A percentile compares a stretch with the other conserved stretches of the same genome.
Evolutionary conservation across 2,888 invertebrate genomes (phyloP).

Genomic region (Andrena flavipes): DNA sequence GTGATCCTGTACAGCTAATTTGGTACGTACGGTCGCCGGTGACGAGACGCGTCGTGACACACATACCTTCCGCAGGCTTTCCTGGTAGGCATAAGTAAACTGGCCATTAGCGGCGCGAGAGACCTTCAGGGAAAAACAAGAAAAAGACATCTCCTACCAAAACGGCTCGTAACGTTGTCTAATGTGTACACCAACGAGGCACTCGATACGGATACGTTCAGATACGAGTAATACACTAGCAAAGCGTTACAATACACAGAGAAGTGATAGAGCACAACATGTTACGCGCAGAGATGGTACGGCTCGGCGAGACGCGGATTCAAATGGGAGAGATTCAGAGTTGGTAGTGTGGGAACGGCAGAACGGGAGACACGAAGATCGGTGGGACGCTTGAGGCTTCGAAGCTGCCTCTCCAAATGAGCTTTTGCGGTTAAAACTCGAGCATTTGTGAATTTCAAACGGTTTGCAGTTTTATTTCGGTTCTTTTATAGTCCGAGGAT

Average conservation of each 20-base stretch:
- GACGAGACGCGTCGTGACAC: constrained; percentile 71
- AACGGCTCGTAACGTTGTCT: constrained; percentile 74
- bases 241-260: constrained; percentile 75
- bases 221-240: constrained; percentile 67
- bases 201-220: constrained; percentile 69
- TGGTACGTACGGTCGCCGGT: constrained; percentile 77
- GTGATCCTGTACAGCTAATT: constrained; percentile 64
- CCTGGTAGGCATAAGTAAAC: constrained; percentile 90
- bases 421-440: neutral
- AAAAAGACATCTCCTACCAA: constrained; percentile 82
- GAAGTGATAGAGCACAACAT: constrained; percentile 40
- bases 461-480: too few relatives aligned
- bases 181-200: constrained; percentile 78
- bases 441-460: neutral
- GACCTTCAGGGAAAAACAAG: constrained; percentile 88
- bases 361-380: constrained; percentile 60
- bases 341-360: constrained; percentile 12
- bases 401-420: too few relatives aligned
- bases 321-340: constrained; percentile 18
- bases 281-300: constrained; percentile 36
- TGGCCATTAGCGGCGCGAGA: constrained; percentile 88
- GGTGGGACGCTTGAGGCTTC: neutral
- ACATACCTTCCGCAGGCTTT: constrained; percentile 86
- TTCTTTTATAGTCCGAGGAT: neutral
- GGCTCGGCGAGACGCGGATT: constrained; percentile 24